Evolutionary conservation across 2,797 vertebrate species (phyloP).

Genomic region (Melopsittacus undulatus): DNA sequence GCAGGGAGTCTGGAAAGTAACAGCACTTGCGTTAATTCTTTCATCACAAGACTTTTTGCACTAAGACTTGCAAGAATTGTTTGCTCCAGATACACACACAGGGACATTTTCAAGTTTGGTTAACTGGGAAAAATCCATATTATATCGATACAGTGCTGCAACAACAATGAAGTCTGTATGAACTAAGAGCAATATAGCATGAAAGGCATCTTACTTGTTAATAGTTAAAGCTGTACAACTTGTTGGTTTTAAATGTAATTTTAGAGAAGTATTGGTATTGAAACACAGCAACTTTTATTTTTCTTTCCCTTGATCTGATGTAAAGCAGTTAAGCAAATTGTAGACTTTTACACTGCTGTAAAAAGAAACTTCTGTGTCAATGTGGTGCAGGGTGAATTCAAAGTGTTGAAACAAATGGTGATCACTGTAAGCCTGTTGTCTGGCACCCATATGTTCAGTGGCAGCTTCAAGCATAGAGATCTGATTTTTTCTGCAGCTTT

Average conservation of each 20-base stretch:
- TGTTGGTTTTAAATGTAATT: neutral
- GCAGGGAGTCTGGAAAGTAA: neutral
- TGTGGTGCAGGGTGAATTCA: neutral
- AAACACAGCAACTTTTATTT: neutral
- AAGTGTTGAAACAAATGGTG: neutral
- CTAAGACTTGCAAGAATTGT: neutral
- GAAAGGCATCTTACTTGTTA: neutral
- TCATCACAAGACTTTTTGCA: neutral
- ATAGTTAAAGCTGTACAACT: neutral
- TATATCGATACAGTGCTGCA: neutral
- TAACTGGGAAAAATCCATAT: neutral
- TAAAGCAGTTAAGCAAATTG: neutral
- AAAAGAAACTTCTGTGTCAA: neutral
- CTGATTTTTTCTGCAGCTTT: conserved; percentile 53
- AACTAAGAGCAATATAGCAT: neutral
- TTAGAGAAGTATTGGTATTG: neutral
- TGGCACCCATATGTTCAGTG: conserved; percentile 37
- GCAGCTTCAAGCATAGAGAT: conserved; percentile 21
- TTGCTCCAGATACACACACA: neutral
- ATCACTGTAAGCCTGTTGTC: neutral
- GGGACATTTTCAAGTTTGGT: neutral
- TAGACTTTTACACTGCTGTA: neutral
- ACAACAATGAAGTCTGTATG: neutral
- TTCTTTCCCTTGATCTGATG: neutral
- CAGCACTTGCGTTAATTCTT: neutral